Conservation (phyloP, 2,888 invertebrate species). For the Suillia variegata region DNA sequence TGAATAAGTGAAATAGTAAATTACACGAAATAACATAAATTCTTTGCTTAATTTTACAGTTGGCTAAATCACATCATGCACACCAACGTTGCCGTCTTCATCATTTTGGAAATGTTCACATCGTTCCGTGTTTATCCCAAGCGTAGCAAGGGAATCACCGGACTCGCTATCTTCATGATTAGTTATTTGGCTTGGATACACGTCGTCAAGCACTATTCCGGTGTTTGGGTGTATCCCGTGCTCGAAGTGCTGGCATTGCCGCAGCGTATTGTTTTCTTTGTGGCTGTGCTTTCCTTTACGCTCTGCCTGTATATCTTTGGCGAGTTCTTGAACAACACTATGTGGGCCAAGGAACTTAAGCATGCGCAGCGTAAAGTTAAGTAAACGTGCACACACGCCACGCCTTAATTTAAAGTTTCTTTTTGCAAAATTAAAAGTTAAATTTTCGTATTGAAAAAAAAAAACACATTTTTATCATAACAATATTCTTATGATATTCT, state of each 20-base stretch:
- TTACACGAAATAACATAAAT: too few species aligned
- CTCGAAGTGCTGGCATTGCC: slow-evolving; percentile 78
- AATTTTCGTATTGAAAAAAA: neutral
- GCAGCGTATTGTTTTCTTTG: slow-evolving; percentile 75
- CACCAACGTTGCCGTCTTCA: slow-evolving; percentile 82
- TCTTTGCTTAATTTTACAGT: slow-evolving; percentile 43
- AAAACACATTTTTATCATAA: slow-evolving; percentile 15
- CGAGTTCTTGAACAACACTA: slow-evolving; percentile 71
- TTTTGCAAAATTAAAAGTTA: neutral
- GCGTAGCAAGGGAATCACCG: slow-evolving; percentile 68
- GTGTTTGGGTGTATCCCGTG: slow-evolving; percentile 92
- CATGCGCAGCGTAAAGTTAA: slow-evolving; percentile 56
- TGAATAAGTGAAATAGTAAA: too few species aligned
- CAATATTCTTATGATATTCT: slow-evolving; percentile 36
- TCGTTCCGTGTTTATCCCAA: slow-evolving; percentile 80
- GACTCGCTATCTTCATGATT: slow-evolving; percentile 70
- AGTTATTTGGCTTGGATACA: slow-evolving; percentile 81
- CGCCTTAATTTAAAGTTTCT: neutral
- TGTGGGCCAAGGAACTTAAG: slow-evolving; percentile 76
- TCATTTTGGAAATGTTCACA: slow-evolving; percentile 75
- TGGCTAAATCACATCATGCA: slow-evolving; percentile 96
- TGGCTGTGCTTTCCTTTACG: slow-evolving; percentile 67
- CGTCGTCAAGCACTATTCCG: slow-evolving; percentile 73
- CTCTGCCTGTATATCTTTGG: slow-evolving; percentile 73
- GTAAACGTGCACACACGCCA: slow-evolving; percentile 37